A percentile compares a stretch with the other conserved stretches of the same genome.
Evolutionary conservation across 2,888 invertebrate genomes (phyloP).

Genomic region (Temnothorax ravouxi): DNA sequence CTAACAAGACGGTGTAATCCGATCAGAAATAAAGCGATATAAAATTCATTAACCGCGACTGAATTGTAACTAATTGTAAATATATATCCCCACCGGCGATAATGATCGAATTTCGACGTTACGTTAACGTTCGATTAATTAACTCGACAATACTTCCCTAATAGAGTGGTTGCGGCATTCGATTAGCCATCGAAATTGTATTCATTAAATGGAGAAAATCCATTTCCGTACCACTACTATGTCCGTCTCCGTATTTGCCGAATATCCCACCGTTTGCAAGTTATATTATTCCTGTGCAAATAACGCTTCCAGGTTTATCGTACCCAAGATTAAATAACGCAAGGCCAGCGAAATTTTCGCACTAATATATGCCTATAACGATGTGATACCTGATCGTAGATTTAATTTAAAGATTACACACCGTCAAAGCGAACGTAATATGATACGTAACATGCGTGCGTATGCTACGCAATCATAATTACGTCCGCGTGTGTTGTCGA

Average conservation of each 20-base stretch:
- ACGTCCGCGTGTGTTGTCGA: conserved; percentile 45
- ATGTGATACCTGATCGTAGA: conserved; percentile 63
- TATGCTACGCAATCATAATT: conserved; percentile 28
- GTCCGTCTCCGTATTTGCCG: background rate
- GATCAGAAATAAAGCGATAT: background rate
- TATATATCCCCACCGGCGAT: background rate
- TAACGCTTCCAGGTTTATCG: background rate
- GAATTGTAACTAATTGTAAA: background rate
- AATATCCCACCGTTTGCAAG: conserved; percentile 22
- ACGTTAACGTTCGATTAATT: conserved; percentile 42
- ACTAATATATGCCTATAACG: background rate
- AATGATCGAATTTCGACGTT: conserved; percentile 19
- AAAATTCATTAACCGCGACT: background rate
- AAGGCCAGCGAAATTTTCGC: conserved; percentile 38
- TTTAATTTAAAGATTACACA: conserved; percentile 65
- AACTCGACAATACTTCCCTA: conserved; percentile 45
- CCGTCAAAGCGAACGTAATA: background rate
- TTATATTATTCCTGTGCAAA: conserved; percentile 5
- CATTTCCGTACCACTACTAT: conserved; percentile 9
- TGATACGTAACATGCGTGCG: background rate
- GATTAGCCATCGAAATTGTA: conserved; percentile 34
- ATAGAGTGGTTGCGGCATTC: conserved; percentile 8
- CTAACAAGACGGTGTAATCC: background rate
- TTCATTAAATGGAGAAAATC: conserved; percentile 42
- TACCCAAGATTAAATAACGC: conserved; percentile 40